Evolutionary conservation across 2,797 vertebrate genomes (phyloP), one percentile per base, ranked within the genome.

Genomic region (Cheirogaleus major): DNA sequence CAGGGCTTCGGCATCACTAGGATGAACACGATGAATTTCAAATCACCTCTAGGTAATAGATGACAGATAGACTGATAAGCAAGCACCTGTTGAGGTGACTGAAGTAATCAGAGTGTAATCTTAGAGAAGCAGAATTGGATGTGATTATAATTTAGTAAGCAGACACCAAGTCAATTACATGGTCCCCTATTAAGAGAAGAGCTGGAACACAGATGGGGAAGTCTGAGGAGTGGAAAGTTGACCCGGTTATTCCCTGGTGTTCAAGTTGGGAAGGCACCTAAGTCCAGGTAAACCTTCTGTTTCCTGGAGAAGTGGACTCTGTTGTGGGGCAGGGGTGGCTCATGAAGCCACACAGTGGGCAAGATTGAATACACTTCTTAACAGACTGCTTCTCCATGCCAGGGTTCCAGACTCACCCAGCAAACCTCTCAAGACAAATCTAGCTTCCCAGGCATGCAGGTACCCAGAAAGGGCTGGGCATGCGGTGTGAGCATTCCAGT

Each of bases 101-200:
- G 61, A 88, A 91, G 70, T 55, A 41, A 89, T 78, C 79, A 72
- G 45, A 87, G 23, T 59, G 84, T 63, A 50, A 81, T 84, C 32
- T 65, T 61, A 10, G 32, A 55, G 69, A 93, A 85, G 55, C 22
- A 95, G 38, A 80, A 85, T 10, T 65, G 30, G 35, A 73, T 61
- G 41, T 67, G 59, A 82, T 17, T 61, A 6, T 92, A 88, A 90
- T 52, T 63, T 57, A 88, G 81, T 87, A 91, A 88, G 65, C 32
- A 96, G 78, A 86, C 50, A 75, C 55, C 55, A 95, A 89, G 81
- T 85, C 84, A 79, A 27, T 92, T 76, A 35, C 27, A 59, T 41
- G 18, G n/a, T 59, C 52, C 50, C 38, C 22, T 93, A 38, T 32
- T 82, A 59, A 73, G 76, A 72, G 38, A 78, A 92, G 91, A 13